A percentile compares a stretch with the other conserved stretches of the same genome.
Evolutionary conservation across 2,888 invertebrate species (phyloP).

Genomic region (Pedicia rivosa): DNA sequence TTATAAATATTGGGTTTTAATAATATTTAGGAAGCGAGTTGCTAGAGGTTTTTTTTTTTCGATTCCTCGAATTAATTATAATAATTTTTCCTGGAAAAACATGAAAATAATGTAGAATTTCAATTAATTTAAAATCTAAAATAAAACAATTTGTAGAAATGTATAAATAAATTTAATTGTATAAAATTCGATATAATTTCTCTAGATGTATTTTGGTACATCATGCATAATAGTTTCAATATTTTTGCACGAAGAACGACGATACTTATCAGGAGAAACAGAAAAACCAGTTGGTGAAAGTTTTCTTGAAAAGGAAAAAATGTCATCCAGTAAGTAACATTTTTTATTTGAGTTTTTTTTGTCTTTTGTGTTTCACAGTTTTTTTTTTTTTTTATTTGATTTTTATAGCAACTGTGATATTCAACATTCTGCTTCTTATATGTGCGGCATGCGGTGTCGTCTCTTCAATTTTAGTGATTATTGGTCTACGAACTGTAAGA

Average conservation of each 20-base stretch:
- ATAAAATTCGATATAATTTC: not conserved
- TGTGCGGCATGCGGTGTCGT: constrained; percentile 52
- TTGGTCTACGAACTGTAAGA: constrained; percentile 54
- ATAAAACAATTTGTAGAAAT: no score
- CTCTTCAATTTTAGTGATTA: constrained; percentile 45
- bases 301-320: constrained; percentile 37
- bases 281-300: constrained; percentile 38
- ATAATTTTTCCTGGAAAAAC: no score
- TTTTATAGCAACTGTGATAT: constrained; percentile 54
- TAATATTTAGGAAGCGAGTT: no score
- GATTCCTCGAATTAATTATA: not conserved
- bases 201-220: constrained; percentile 48
- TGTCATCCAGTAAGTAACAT: constrained; percentile 22
- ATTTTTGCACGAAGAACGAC: constrained; percentile 47
- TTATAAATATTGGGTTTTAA: no score
- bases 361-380: constrained; percentile 3
- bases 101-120: no score
- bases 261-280: constrained; percentile 43
- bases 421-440: constrained; percentile 48
- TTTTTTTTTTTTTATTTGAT: constrained; percentile 13
- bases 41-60: not conserved
- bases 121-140: no score
- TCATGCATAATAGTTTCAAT: constrained; percentile 46
- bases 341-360: not conserved
- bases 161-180: not conserved